Base-by-base conservation (phyloP, 2,113 vertebrate species). In the Lepus timidus region DNA sequence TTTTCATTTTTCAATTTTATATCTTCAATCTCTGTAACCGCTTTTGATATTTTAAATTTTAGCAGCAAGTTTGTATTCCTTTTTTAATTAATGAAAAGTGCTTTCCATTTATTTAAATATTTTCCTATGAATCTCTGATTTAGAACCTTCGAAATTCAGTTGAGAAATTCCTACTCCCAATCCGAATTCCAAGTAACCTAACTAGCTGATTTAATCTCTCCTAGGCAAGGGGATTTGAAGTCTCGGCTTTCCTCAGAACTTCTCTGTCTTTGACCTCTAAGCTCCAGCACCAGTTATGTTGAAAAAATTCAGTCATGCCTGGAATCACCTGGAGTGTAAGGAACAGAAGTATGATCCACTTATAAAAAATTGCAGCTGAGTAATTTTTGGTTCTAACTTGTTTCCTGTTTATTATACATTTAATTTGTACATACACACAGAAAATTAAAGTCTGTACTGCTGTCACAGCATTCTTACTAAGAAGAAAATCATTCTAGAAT, bases 401-500 rank as follows among this genome's bases (percentile, higher is more conserved):
- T 62, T 49, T 49, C 14, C 13, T 49, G 12, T 44, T 80, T 83
- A 39, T 52, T 65, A 2, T 79, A 19, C 2, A 58, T 74, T 91
- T 27, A 75, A 81, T 3, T 71, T 25, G 12, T 78, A 44, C 5
- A 74, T 31, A 36, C 3, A 76, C 64, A 33, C 4, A 36, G 12
- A 10, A 33, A 65, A 3, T 33, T 93, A 55, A 44, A 44, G 17
- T 71, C 6, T 78, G 76, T 87, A 36, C 12, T 62, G 1, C 1
- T 74, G 0, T 76, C 9, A 58, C 19, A 58, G 13, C 55, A 90
- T 64, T 91, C 75, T 16, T 49, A 39, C 44, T 22, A 67, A 61
- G 58, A 85, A 67, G 83, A 36, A 58, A 83, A 20, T 71, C 31
- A 84, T 87, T 91, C 84, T 76, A 16, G 29, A 93, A 88, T 90